Percentiles rank a stretch among this genome's conserved stretches.
Evolutionary conservation across 2,113 vertebrate species (phyloP).

Genomic region (Takifugu bimaculatus): DNA sequence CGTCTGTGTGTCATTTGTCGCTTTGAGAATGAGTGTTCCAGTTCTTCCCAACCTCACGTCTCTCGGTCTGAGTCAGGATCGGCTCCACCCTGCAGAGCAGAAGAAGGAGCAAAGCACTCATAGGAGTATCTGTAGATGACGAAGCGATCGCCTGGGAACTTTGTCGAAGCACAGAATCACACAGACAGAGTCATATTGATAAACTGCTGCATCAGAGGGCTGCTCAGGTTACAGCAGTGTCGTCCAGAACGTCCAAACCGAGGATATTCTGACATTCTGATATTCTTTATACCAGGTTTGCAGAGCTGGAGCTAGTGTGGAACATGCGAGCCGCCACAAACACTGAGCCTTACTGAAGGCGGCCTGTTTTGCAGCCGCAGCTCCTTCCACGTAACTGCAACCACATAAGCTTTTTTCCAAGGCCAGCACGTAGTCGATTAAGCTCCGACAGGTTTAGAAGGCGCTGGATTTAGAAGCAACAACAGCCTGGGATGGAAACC

Average conservation of each 20-base stretch:
- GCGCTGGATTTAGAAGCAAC: conserved; percentile 47
- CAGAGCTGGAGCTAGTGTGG: too few species aligned
- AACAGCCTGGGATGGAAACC: conserved; percentile 52
- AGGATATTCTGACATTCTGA: too few species aligned
- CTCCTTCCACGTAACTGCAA: conserved; percentile 29
- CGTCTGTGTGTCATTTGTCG: conserved; percentile 7
- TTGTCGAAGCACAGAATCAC: conserved; percentile 30
- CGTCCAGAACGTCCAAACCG: too few species aligned
- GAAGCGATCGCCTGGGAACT: conserved; percentile 1
- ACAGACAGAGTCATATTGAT: conserved; percentile 4
- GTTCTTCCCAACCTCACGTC: conserved; percentile 2
- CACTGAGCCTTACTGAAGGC: conserved; percentile 8
- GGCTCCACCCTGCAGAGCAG: conserved; percentile 39
- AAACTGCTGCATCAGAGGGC: too few species aligned
- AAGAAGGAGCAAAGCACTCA: conserved; percentile 36
- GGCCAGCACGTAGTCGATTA: conserved; percentile 21
- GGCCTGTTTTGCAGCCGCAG: conserved; percentile 32
- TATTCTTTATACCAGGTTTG: too few species aligned
- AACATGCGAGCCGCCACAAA: too few species aligned
- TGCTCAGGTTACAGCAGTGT: too few species aligned
- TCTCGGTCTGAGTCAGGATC: conserved; percentile 46
- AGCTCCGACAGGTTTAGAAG: conserved; percentile 18
- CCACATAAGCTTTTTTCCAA: conserved; percentile 40
- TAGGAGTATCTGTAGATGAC: conserved; percentile 46
- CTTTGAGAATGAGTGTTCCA: conserved; percentile 18